Evolutionary conservation across 1,140 invertebrate genomes (phyloP), one percentile per base, ranked within the genome.

Genomic region (Drosophila kohkoa): DNA sequence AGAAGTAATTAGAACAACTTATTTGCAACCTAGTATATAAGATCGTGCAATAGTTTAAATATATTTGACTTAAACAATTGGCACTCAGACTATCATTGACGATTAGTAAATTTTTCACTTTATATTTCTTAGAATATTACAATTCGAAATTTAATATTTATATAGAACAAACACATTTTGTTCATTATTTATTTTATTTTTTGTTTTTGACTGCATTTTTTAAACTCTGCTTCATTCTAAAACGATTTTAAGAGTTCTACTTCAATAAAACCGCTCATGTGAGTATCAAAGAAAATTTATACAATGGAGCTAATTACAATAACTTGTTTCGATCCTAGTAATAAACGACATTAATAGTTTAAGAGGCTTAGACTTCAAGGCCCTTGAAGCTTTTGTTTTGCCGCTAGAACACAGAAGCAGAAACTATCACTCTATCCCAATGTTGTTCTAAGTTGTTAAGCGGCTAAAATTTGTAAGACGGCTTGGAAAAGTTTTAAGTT

Each of bases 391-490:
- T 52, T n/a, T 30, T 30, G 28, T 30, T 1, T 35, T 32, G 28
- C 16, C 5, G 4, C n/a, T 57, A 57, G 38, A 45, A 63, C 7
- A 63, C 3, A 32, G 25, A 30, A 49, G 48, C 20, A 10, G 25
- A 63, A 25, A 30, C 46, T 52, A 43, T 38, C 13, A 52, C 2
- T 7, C 43, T 4, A 41, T 38, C 6, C 15, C 10, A 6, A 32
- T 45, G 11, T 43, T 20, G 57, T 62, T 48, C 41, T 54, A 60
- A 73, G 75, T 68, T 75, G 60, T 77, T 76, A 79, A 76, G 66
- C 73, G 65, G 55, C 43, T 60, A 65, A 65, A 75, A 25, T 71
- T 13, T 59, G 51, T 66, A 48, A 59, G 41, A 69, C n/a, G 11
- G 58, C 55, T 71, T 65, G 8, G 8, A n/a, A 54, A 54, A 35